Evolutionary conservation across 2,113 vertebrate species (phyloP).

Genomic region (Anarhynchus alexandrinus): DNA sequence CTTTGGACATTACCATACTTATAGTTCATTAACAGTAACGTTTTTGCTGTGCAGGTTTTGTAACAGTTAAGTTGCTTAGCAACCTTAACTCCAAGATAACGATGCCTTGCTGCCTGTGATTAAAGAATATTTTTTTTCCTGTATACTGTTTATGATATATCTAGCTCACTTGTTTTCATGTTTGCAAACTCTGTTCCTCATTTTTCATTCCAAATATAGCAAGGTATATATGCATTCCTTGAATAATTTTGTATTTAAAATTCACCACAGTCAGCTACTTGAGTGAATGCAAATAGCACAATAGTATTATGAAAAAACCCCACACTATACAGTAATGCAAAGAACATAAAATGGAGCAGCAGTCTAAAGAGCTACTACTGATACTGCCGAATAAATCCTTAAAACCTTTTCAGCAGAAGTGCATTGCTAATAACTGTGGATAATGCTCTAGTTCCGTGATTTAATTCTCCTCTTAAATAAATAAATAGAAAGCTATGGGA

Average conservation of each 20-base stretch:
- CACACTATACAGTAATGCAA: background rate
- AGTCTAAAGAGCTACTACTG: background rate
- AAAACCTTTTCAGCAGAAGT: background rate
- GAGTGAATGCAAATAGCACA: background rate
- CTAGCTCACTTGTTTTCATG: background rate
- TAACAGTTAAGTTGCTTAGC: constrained; percentile 49
- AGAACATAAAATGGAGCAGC: constrained; percentile 13
- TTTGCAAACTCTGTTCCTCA: constrained; percentile 28
- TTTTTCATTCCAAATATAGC: constrained; percentile 1
- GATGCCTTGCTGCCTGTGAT: constrained; percentile 38
- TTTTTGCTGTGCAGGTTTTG: constrained; percentile 26
- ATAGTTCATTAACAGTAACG: background rate
- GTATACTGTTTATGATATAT: background rate
- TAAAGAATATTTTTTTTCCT: background rate
- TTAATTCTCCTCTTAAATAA: constrained; percentile 27
- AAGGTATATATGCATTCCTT: background rate
- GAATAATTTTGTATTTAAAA: background rate
- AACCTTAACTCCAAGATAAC: constrained; percentile 49
- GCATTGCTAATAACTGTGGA: background rate
- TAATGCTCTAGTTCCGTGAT: background rate
- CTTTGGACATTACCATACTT: background rate
- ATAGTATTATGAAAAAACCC: background rate
- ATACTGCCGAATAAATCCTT: background rate
- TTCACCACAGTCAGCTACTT: background rate
- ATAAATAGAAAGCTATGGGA: constrained; percentile 3